A percentile compares a stretch with the other conserved stretches of the same genome.
Conservation (phyloP, 2,888 invertebrate species). For the Hemaris fuciformis region DNA sequence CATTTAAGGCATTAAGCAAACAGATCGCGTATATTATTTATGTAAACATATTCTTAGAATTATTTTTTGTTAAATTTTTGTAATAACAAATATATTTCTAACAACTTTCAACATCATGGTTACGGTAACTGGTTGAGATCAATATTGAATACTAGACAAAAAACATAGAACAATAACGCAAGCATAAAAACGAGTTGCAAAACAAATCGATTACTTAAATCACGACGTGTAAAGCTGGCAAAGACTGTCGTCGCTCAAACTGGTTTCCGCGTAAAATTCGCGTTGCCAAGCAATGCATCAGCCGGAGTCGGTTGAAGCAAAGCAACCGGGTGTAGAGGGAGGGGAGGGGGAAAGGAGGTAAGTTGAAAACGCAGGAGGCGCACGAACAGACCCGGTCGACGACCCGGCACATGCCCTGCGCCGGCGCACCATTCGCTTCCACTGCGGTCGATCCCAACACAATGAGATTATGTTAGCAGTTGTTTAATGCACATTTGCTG, state of each 20-base stretch:
- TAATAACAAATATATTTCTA: not conserved
- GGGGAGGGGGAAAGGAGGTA: slow-evolving; percentile 52
- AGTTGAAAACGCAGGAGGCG: slow-evolving; percentile 75
- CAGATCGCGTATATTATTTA: not conserved
- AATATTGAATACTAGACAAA: not conserved
- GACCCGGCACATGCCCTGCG: slow-evolving; percentile 77
- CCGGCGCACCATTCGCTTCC: slow-evolving; percentile 69
- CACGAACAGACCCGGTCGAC: slow-evolving; percentile 77
- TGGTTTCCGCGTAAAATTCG: slow-evolving; percentile 78
- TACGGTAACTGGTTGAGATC: not conserved
- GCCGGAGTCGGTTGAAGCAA: slow-evolving; percentile 69
- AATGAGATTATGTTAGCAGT: slow-evolving; percentile 62
- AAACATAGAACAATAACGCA: not conserved
- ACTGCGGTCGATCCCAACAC: slow-evolving; percentile 62
- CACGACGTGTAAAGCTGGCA: slow-evolving; percentile 48
- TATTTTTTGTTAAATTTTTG: not conserved
- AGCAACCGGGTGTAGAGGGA: slow-evolving; percentile 47
- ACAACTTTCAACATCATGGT: not conserved
- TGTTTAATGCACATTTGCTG: slow-evolving; percentile 8
- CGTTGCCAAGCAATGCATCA: slow-evolving; percentile 77
- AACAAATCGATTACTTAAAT: slow-evolving; percentile 42
- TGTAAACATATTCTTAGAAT: no score
- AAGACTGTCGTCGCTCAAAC: slow-evolving; percentile 67
- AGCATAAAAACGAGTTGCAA: slow-evolving; percentile 20
- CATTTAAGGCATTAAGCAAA: no score